Conservation (phyloP, 2,797 vertebrate genomes). For the Acrossocheilus wenchowensis region DNA sequence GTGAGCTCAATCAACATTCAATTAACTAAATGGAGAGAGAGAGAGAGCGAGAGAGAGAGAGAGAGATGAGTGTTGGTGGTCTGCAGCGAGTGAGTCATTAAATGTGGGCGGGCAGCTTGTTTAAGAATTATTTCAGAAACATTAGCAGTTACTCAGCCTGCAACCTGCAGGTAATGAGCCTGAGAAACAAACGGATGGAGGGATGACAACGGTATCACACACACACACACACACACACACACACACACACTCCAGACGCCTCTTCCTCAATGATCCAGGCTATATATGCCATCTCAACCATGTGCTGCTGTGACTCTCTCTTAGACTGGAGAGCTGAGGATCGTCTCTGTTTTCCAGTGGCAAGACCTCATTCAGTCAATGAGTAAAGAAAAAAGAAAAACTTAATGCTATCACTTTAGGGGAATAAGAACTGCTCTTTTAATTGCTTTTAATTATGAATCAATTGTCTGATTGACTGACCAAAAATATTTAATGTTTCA, state of each 20-base stretch:
- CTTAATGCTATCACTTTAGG: not conserved
- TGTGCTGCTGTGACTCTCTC: conserved; percentile 69
- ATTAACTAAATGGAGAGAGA: not conserved
- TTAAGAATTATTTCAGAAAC: conserved; percentile 57
- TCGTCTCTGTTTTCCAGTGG: not conserved
- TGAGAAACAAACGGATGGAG: conserved; percentile 8
- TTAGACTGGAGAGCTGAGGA: conserved; percentile 6
- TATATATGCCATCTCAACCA: conserved; percentile 68
- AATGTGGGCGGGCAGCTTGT: conserved; percentile 17
- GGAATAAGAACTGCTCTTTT: not conserved
- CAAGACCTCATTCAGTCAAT: not conserved
- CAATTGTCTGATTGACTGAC: not conserved
- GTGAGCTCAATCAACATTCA: not conserved
- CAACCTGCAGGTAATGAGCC: conserved; percentile 54
- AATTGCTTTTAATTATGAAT: conserved; percentile 1
- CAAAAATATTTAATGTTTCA: not conserved
- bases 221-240: not conserved
- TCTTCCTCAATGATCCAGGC: conserved; percentile 67
- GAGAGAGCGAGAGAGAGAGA: not conserved
- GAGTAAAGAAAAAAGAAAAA: not conserved
- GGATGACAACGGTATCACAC: no score
- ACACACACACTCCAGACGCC: not conserved
- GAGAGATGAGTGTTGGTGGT: not conserved
- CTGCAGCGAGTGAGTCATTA: not conserved
- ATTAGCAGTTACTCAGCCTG: conserved; percentile 61